Base-by-base conservation (phyloP, 2,113 vertebrate genomes). In the Grantiella picta region DNA sequence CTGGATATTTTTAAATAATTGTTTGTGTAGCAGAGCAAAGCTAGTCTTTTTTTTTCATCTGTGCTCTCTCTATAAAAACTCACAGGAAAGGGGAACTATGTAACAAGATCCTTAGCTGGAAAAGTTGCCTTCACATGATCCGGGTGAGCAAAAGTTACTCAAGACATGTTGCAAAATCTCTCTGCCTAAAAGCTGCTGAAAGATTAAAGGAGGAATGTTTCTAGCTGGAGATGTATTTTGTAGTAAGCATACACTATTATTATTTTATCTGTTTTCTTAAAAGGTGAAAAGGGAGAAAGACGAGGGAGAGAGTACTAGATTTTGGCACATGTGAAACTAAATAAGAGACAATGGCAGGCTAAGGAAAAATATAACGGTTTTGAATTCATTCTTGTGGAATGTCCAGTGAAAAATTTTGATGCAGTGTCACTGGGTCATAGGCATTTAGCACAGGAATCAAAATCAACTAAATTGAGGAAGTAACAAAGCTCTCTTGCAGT, bases 201-300 rank as follows among this genome's bases (percentile, higher is more conserved):
- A 93, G 38, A 78, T 82, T 66, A 93, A 88, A 93, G n/a, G 57
- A 73, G 40, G 64, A 93, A 63, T 57, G 11, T 45, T 96, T 89
- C 20, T 31, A 77, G 27, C 29, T 95, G 54, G 56, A 44, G 9
- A n/a, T 73, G 12, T 38, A 27, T 76, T 89, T 85, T 87, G 77
- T 61, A 79, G 49, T 70, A 93, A 78, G 56, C 20, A 63, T 82
- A 45, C 3, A 42, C 35, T 71, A 28, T 64, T 79, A 53, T 68
- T 90, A 12, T 56, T 82, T 80, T 45, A 89, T 82, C 70, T 47
- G 42, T 84, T 97, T 92, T 75, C 53, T 83, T 95, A 92, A 73
- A 24, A 92, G 53, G 4, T 63, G 47, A 63, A 59, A 82, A 66
- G 18, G 5, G 6, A 13, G 20, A 15, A 93, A 70, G 42, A 73